phyloP scores from a whole-genome alignment of 2,113 vertebrate genomes.

The Chamaea fasciata region DNA sequence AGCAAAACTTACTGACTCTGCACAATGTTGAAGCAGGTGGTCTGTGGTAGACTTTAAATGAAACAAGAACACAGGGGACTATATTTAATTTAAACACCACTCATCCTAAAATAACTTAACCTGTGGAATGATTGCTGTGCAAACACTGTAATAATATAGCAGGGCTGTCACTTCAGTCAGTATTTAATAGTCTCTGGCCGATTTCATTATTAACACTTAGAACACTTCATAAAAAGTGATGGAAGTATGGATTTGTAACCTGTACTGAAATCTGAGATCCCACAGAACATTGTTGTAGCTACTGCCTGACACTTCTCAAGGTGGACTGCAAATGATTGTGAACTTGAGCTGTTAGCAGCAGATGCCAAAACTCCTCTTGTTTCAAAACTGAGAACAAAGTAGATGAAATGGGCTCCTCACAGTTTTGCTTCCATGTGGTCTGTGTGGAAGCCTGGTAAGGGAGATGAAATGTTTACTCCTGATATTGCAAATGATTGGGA shows the following conservation, averaged over 20 bases:
- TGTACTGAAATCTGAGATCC: not conserved
- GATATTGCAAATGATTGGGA: not conserved
- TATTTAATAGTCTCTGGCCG: slow-evolving; percentile 43
- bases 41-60: slow-evolving; percentile 13
- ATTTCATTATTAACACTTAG: slow-evolving; percentile 40
- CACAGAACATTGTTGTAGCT: not conserved
- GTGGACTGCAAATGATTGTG: not conserved
- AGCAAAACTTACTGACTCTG: not conserved
- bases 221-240: not conserved
- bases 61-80: slow-evolving; percentile 38
- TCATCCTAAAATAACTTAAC: slow-evolving; percentile 55
- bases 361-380: not conserved
- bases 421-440: not conserved
- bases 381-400: not conserved
- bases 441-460: not conserved
- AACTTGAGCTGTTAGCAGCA: not conserved
- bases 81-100: slow-evolving; percentile 49
- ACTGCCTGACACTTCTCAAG: not conserved
- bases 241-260: not conserved
- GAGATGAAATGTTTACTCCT: not conserved
- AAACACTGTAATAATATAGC: slow-evolving; percentile 30
- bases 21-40: not conserved
- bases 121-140: slow-evolving; percentile 38
- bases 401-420: not conserved
- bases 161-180: slow-evolving; percentile 24